These are phyloP conservation scores for Galerucella nymphaeae DNA, from an alignment of 2,888 invertebrate species.

Conservation along the genomic window DNA sequence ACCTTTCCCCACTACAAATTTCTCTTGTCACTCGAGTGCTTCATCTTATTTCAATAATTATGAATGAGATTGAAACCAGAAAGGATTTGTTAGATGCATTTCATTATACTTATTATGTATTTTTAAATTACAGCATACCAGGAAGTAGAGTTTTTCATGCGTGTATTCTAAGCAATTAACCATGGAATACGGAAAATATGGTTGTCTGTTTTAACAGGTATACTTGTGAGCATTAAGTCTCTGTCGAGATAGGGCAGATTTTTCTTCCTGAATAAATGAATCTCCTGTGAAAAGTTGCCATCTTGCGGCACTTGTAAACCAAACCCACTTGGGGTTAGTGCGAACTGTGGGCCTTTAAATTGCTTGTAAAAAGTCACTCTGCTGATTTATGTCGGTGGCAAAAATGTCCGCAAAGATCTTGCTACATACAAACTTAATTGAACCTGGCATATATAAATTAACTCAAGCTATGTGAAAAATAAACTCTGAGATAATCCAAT, in stretches of 20 bases:
- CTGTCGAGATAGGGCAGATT: constrained; percentile 17
- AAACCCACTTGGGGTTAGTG: constrained; percentile 39
- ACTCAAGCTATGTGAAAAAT: constrained; percentile 17
- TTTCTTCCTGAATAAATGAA: constrained; percentile 34
- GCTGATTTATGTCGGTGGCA: constrained; percentile 37
- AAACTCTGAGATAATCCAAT: constrained; percentile 28
- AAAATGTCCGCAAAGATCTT: constrained; percentile 36
- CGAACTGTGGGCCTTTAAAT: constrained; percentile 36
- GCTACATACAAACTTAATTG: constrained; percentile 39
- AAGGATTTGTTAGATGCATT: no score
- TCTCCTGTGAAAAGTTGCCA: constrained; percentile 34
- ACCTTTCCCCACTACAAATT: no score
- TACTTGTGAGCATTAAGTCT: constrained; percentile 23
- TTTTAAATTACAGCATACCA: no score
- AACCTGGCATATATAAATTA: constrained; percentile 30
- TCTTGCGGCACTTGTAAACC: constrained; percentile 35
- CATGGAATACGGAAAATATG: constrained; percentile 5
- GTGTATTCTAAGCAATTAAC: neutral
- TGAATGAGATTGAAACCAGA: no score
- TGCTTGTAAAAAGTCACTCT: constrained; percentile 43
- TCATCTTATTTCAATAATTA: no score
- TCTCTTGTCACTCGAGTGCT: no score
- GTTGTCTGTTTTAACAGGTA: constrained; percentile 14
- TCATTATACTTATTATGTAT: no score
- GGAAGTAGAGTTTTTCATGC: no score